Percentiles rank a stretch among this genome's conserved stretches.
phyloP scores from a whole-genome alignment of 2,888 invertebrate genomes.

The Cerastis leucographa region DNA sequence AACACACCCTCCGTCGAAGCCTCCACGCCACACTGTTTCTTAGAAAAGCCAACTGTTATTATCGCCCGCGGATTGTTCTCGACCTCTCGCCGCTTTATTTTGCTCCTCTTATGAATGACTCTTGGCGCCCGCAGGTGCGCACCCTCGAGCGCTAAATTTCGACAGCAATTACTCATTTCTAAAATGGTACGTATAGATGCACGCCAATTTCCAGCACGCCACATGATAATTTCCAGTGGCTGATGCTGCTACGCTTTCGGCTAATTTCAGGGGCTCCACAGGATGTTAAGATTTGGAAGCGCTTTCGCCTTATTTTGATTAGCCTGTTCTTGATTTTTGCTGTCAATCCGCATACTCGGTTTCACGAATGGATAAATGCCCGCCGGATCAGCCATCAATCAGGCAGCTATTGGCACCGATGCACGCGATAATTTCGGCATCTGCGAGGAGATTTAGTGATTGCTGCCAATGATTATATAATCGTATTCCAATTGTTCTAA shows the following conservation, averaged over 20 bases:
- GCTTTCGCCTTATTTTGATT: conserved; percentile 80
- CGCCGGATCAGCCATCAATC: conserved; percentile 82
- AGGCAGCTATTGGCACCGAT: conserved; percentile 84
- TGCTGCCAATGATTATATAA: conserved; percentile 88
- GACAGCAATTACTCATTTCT: conserved; percentile 83
- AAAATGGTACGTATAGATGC: conserved; percentile 80
- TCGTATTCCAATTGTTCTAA: conserved; percentile 75
- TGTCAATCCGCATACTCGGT: conserved; percentile 75
- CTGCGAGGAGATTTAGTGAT: conserved; percentile 80
- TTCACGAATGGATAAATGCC: conserved; percentile 75
- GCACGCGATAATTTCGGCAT: conserved; percentile 84
- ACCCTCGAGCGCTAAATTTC: conserved; percentile 84
- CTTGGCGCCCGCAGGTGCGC: conserved; percentile 86
- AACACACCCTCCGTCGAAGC: conserved; percentile 85
- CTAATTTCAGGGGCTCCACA: conserved; percentile 81
- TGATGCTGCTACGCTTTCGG: conserved; percentile 78
- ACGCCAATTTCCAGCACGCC: conserved; percentile 87
- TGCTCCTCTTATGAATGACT: conserved; percentile 87
- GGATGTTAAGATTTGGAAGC: conserved; percentile 84
- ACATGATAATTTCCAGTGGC: conserved; percentile 87
- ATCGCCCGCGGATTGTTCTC: conserved; percentile 87
- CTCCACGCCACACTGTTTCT: conserved; percentile 85
- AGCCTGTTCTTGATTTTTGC: conserved; percentile 72
- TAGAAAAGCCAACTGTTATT: conserved; percentile 90
- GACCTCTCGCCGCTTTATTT: conserved; percentile 82